A percentile compares a stretch with the other conserved stretches of the same genome.
Conservation (phyloP, 92 coral and sea anemone genomes). For the Epizoanthus ramosus region DNA sequence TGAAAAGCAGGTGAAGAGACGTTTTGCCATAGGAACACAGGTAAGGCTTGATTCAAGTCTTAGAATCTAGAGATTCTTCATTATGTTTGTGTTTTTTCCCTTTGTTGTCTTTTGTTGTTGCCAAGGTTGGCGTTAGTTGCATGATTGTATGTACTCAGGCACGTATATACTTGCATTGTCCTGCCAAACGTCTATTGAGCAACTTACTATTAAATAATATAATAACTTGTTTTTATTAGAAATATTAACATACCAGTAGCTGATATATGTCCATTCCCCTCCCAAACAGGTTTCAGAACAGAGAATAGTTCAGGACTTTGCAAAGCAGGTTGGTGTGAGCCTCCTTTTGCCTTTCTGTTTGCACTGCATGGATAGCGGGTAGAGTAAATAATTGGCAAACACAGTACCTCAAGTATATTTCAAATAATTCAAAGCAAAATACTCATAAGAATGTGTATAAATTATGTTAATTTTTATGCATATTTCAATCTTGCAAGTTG, state of each 20-base stretch:
- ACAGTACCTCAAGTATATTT: too few species aligned
- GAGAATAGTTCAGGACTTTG: conserved; percentile 93
- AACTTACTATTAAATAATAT: not conserved
- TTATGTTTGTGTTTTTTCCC: too few species aligned
- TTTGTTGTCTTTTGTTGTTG: not conserved
- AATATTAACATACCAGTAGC: too few species aligned
- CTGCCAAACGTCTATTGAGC: not conserved
- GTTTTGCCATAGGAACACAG: conserved; percentile 99
- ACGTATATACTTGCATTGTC: too few species aligned
- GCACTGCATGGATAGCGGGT: too few species aligned
- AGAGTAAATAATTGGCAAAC: too few species aligned
- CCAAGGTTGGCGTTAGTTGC: not conserved
- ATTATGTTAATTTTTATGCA: too few species aligned
- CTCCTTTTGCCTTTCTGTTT: not conserved
- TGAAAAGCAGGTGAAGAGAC: conserved; percentile 89
- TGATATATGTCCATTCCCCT: not conserved
- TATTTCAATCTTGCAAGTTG: too few species aligned
- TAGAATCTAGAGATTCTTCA: too few species aligned
- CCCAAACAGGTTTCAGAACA: conserved; percentile 86
- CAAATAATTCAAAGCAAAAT: too few species aligned
- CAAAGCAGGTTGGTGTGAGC: conserved; percentile 75
- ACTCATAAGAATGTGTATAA: too few species aligned
- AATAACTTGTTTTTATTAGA: too few species aligned
- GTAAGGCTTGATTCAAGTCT: conserved; percentile 31
- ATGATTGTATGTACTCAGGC: not conserved